Percentiles rank a stretch among this genome's conserved stretches.
Conservation (phyloP, 2,888 invertebrate species). For the Glyphotaelius pellucidus region DNA sequence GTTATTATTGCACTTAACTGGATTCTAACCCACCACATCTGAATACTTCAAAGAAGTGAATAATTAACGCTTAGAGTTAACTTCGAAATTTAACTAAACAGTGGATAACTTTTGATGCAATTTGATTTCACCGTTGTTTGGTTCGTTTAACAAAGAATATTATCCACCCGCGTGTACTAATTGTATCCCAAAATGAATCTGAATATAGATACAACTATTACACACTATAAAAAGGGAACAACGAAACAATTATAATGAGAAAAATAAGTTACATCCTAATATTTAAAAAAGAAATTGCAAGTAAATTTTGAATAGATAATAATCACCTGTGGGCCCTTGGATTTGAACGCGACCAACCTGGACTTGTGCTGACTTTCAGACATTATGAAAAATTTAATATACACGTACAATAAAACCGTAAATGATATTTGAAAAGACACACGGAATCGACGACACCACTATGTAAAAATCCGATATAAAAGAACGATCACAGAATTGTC, state of each 20-base stretch:
- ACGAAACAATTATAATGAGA: neutral
- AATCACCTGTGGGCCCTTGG: constrained; percentile 85
- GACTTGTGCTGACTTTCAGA: constrained; percentile 78
- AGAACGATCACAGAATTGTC: neutral
- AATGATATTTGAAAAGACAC: neutral
- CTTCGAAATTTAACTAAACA: neutral
- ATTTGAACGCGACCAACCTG: constrained; percentile 86
- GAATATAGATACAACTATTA: neutral
- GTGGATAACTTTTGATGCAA: neutral
- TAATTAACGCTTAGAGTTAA: neutral
- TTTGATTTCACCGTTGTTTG: neutral
- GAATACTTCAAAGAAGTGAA: neutral
- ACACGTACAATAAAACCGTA: constrained; percentile 24
- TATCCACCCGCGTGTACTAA: neutral
- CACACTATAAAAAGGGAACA: neutral
- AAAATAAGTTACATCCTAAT: neutral
- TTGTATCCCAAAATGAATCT: neutral
- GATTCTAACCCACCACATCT: neutral
- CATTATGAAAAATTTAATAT: constrained; percentile 73
- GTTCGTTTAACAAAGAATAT: neutral
- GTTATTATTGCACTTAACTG: neutral
- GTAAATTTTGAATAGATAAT: neutral
- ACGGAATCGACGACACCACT: neutral
- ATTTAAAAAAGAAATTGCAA: neutral
- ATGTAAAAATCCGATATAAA: neutral